Evolutionary conservation across 2,113 vertebrate species (phyloP), one percentile per base, ranked within the genome.

Genomic region (Mungos mungo): DNA sequence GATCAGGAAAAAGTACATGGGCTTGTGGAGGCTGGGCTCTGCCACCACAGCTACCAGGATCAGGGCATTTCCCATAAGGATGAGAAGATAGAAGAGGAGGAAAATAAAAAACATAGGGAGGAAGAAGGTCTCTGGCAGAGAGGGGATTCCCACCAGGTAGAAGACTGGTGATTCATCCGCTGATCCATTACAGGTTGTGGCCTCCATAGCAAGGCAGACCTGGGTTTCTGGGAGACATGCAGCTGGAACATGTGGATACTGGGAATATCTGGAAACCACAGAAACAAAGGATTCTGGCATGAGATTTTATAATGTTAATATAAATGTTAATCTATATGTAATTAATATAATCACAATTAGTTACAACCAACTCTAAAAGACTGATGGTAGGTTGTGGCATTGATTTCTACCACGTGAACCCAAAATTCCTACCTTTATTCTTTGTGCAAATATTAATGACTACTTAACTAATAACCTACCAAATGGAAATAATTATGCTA

Each of bases 1-100:
- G 47, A 79, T 87, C 21, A 96, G 92, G 66, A 98, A 96, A 68
- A 77, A 98, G 50, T 98, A 98, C 98, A 98, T 98, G 90, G 98
- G 98, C 27, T 96, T 98, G 90, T 98, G 98, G 29, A 98, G 96
- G 15, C 81, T 97, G 87, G 97, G 96, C 14, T 98, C 96, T 60
- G 54, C 18, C 85, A 97, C 95, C 25, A 97, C 90, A 8, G 94
- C 71, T 1, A 95, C 25, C 74, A 98, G 88, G 93, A 98, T 97
- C 31, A 97, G 1, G 5, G 74, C 2, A 1, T 98, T 98, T 7
- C 97, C 93, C 1, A 18, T 2, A 5, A 98, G 88, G 89, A 98
- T 96, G 60, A 98, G 94, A 7, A 98, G 57, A 29, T 98, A 98
- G 79, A 97, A 95, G 0, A 97, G 13, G 33, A 98, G 88, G 65